A percentile compares a stretch with the other conserved stretches of the same genome.
These are phyloP conservation scores for Syrmaticus mikado DNA, from an alignment of 2,113 vertebrate species.

Conservation along the genomic window DNA sequence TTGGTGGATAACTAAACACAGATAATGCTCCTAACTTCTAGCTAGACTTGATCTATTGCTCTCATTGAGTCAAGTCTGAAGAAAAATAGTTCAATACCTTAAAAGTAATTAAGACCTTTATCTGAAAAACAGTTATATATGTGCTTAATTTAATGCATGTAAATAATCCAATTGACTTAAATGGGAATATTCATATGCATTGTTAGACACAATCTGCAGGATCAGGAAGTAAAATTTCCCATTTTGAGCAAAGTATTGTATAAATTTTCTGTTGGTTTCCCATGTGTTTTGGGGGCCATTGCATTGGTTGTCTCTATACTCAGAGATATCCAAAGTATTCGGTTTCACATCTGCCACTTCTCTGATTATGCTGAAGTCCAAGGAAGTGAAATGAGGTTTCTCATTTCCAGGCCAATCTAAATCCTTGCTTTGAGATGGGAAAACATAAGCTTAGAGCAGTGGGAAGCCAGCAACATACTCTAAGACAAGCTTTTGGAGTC, in stretches of 20 bases:
- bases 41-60: conserved; percentile 61
- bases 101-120: conserved; percentile 72
- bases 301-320: background rate
- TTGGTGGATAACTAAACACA: background rate
- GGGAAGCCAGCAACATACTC: background rate
- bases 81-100: conserved; percentile 66
- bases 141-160: conserved; percentile 66
- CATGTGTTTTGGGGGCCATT: background rate
- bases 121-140: conserved; percentile 64
- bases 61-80: conserved; percentile 64
- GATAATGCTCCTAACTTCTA: conserved; percentile 26
- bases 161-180: conserved; percentile 56
- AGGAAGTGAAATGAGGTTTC: background rate
- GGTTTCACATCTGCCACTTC: background rate
- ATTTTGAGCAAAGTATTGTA: background rate
- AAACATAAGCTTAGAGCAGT: background rate
- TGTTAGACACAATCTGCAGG: conserved; percentile 24
- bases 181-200: conserved; percentile 64
- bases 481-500: background rate
- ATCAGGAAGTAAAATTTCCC: background rate
- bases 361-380: background rate
- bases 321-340: background rate
- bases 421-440: background rate
- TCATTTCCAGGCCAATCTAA: background rate
- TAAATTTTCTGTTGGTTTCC: conserved; percentile 23